These are phyloP conservation scores for Hirtodrosophila duncani DNA, from an alignment of 2,888 invertebrate species.

Conservation along the genomic window DNA sequence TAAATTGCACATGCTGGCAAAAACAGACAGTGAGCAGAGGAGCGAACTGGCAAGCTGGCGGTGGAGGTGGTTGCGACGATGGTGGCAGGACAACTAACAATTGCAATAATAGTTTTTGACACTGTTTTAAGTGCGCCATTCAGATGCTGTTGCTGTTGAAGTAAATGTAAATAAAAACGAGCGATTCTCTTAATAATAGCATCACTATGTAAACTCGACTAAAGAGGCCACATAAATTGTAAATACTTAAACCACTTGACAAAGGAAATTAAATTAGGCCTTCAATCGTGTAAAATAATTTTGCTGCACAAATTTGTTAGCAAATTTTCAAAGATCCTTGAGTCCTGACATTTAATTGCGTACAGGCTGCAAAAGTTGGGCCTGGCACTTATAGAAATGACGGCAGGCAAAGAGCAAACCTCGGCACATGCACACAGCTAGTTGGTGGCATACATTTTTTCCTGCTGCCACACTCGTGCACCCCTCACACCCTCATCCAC, in stretches of 20 bases:
- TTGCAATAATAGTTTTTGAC: conserved; percentile 35
- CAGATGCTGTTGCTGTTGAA: conserved; percentile 9
- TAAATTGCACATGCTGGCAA: conserved; percentile 58
- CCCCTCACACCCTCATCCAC: neutral
- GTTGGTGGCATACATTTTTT: neutral
- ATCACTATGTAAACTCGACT: no score
- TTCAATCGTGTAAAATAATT: no score
- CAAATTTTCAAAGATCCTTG: no score
- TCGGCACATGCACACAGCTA: conserved; percentile 3
- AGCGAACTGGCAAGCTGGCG: neutral
- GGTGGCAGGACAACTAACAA: neutral
- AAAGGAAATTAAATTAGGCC: no score
- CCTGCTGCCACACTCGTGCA: neutral
- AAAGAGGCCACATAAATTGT: no score
- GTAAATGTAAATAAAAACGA: conserved; percentile 18
- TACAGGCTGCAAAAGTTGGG: no score
- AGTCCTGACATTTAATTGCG: no score
- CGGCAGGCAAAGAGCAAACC: neutral
- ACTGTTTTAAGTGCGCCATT: conserved; percentile 16
- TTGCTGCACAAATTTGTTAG: no score
- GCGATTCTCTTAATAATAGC: neutral
- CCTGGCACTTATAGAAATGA: no score
- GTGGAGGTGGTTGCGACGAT: neutral
- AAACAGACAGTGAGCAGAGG: neutral
- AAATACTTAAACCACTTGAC: no score